phyloP scores from a whole-genome alignment of 2,888 invertebrate genomes.

The Mimumesa dahlbomi region DNA sequence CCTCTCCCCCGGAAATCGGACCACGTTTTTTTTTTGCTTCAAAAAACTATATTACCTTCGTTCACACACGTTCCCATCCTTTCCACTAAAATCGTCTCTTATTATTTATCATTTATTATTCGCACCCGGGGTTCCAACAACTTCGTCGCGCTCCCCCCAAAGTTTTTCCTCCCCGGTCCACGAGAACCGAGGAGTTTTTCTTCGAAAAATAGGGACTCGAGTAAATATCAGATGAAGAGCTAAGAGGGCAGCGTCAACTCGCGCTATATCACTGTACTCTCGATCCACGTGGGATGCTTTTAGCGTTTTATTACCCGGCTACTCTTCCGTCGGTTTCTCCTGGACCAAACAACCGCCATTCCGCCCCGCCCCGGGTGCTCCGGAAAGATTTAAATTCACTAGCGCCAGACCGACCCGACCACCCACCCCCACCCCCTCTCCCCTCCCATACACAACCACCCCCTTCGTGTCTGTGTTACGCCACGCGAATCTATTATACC shows the following conservation, averaged over 20 bases:
- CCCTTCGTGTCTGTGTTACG: not conserved
- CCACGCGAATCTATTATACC: constrained; percentile 37
- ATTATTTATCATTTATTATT: too few relatives aligned
- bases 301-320: constrained; percentile 71
- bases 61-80: too few relatives aligned
- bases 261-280: constrained; percentile 43
- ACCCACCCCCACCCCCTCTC: not conserved
- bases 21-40: too few relatives aligned
- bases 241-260: constrained; percentile 45
- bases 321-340: constrained; percentile 48
- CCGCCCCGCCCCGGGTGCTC: constrained; percentile 38
- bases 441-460: too few relatives aligned
- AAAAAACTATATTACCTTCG: too few relatives aligned
- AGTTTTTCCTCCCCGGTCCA: constrained; percentile 6
- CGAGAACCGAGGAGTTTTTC: not conserved
- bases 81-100: too few relatives aligned
- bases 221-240: constrained; percentile 52
- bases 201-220: constrained; percentile 15
- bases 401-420: constrained; percentile 28
- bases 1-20: too few relatives aligned
- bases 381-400: constrained; percentile 49
- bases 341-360: constrained; percentile 42
- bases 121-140: too few relatives aligned
- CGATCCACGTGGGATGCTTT: constrained; percentile 71
- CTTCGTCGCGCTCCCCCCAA: not conserved